phyloP scores from a whole-genome alignment of 2,797 vertebrate genomes.

The Centroberyx gerrardi region DNA sequence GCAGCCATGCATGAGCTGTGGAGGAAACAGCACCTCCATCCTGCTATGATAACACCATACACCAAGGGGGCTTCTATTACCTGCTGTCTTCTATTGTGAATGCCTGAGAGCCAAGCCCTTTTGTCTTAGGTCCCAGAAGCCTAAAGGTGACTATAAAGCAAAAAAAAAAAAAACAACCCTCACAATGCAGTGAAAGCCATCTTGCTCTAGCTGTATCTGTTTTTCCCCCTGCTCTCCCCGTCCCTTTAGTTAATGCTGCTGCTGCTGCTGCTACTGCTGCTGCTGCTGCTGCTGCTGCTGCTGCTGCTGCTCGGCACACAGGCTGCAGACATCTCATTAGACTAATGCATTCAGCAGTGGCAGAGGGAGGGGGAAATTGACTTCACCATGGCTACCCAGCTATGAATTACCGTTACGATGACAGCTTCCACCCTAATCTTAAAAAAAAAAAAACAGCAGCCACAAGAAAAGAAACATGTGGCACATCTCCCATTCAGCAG shows the following conservation, averaged over 20 bases:
- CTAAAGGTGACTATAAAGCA: constrained; percentile 68
- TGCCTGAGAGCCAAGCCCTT: constrained; percentile 65
- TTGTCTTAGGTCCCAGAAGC: constrained; percentile 62
- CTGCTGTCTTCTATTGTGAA: constrained; percentile 75
- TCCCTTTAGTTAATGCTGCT: constrained; percentile 68
- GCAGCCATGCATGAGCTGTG: constrained; percentile 69
- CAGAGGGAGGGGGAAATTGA: constrained; percentile 86
- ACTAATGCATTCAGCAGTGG: constrained; percentile 96
- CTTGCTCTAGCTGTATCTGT: constrained; percentile 77
- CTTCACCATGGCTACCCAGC: constrained; percentile 96
- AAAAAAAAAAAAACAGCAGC: constrained; percentile 47
- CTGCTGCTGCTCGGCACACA: constrained; percentile 76
- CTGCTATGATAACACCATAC: constrained; percentile 59
- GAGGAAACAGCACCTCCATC: constrained; percentile 72
- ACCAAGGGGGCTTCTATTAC: constrained; percentile 68
- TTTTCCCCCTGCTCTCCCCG: constrained; percentile 80
- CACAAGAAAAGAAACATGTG: constrained; percentile 33
- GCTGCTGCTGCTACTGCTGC: constrained; percentile 29
- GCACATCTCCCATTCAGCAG: constrained; percentile 27
- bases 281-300: constrained; percentile 46
- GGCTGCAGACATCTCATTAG: constrained; percentile 98
- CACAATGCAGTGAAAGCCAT: constrained; percentile 85
- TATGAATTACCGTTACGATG: constrained; percentile 96
- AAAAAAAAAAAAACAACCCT: constrained; percentile 70
- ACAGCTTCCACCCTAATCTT: constrained; percentile 90